phyloP scores from a whole-genome alignment of 1,140 invertebrate species.

The Aphis gossypii region DNA sequence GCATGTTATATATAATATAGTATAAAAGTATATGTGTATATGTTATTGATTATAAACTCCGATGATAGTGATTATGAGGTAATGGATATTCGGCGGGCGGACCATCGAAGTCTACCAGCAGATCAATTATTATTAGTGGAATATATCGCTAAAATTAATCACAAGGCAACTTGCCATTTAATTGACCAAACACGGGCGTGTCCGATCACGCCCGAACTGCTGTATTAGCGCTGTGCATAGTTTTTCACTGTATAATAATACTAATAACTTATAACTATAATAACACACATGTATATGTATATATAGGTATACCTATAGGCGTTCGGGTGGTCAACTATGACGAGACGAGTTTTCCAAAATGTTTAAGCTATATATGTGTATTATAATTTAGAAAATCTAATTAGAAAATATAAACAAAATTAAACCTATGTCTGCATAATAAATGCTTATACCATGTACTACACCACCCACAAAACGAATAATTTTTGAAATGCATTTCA shows the following conservation, averaged over 20 bases:
- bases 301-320: not conserved
- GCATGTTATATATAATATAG: not conserved
- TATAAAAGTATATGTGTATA: not conserved
- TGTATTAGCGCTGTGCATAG: not conserved
- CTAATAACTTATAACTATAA: not conserved
- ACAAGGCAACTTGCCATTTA: constrained; percentile 38
- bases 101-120: not conserved
- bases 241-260: constrained; percentile 39
- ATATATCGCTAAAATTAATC: constrained; percentile 41
- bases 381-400: not conserved
- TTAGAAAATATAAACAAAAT: constrained; percentile 1
- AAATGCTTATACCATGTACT: not conserved
- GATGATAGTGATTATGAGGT: not conserved
- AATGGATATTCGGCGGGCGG: not conserved
- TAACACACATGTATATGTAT: not conserved
- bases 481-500: not conserved
- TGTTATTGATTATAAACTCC: constrained; percentile 4
- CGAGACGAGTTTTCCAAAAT: not conserved
- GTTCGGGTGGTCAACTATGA: not conserved
- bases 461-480: not conserved
- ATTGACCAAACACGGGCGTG: constrained; percentile 46
- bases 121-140: constrained; percentile 8
- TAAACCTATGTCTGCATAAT: not conserved
- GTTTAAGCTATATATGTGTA: not conserved
- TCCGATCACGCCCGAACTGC: constrained; percentile 17